Evolutionary conservation across 2,113 vertebrate genomes (phyloP), one percentile per base, ranked within the genome.

Genomic region (Telmatochromis brachygnathus): DNA sequence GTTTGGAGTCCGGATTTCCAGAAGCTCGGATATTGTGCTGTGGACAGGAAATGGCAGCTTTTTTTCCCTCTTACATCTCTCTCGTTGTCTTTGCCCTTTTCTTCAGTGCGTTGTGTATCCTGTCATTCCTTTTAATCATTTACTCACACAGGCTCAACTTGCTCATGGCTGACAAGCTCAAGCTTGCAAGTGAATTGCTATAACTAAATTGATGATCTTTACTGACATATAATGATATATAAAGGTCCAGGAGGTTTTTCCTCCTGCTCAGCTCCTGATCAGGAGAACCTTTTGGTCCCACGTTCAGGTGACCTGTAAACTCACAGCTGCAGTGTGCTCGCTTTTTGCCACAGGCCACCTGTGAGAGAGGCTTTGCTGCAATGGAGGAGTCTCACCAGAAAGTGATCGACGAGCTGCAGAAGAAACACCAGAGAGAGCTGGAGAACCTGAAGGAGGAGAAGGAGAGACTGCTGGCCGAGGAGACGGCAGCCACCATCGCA

Each of bases 351-450:
- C 53, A 97, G 97, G 97, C 96, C 68, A 97, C 97, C 8, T 97
- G 97, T 56, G 97, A 97, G 92, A 82, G 97, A 85, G 97, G 97
- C 42, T 97, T 97, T 9, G 93, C 96, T 4, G 95, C 97, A 33
- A 97, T 97, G 97, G 96, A 97, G 91, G 97, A 97, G 85, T 97
- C 97, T 35, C 97, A 97, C 84, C 97, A 97, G 93, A 97, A 96
- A 85, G 97, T 97, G 37, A 94, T 97, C 2, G 97, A 97, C 9
- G 96, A 97, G 89, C 95, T 97, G 85, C 96, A 96, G 92, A 95
- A 94, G 83, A 97, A 97, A 91, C 95, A 97, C 93, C 96, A 97
- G 95, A 94, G 96, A 79, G 97, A 97, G 93, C 93, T 97, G 89
- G 96, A 97, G 92, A 97, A 96, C 89, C 96, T 97, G 87, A 95